These are phyloP conservation scores for Lacerta agilis DNA, from an alignment of 2,797 vertebrate species.

Conservation along the genomic window DNA sequence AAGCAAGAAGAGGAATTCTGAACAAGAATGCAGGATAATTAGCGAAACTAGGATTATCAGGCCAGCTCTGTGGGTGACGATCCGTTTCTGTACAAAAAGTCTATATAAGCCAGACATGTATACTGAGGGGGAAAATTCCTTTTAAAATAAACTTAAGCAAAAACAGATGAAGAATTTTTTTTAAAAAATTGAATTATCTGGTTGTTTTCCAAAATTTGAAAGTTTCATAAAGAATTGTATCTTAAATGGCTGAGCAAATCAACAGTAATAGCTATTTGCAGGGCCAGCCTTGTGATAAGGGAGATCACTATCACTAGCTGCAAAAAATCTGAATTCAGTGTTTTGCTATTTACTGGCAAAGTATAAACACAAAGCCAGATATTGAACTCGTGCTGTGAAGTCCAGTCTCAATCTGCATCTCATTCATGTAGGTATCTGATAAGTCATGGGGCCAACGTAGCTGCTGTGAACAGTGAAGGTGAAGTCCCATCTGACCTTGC, in stretches of 20 bases:
- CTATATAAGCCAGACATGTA: not conserved
- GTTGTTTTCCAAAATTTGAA: not conserved
- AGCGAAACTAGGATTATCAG: not conserved
- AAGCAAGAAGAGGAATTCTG: not conserved
- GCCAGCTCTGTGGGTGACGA: constrained; percentile 1
- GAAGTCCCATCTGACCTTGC: constrained; percentile 82
- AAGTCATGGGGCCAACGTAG: constrained; percentile 78
- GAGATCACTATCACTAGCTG: constrained; percentile 3
- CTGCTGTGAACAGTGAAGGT: constrained; percentile 80
- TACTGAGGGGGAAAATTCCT: not conserved
- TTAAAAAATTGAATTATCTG: not conserved
- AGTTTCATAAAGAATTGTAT: not conserved
- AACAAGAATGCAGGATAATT: not conserved
- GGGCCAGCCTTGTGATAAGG: not conserved
- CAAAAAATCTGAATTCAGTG: constrained; percentile 13
- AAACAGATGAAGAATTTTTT: not conserved
- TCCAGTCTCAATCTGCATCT: constrained; percentile 35
- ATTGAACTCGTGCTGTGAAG: not conserved
- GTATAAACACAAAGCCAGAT: not conserved
- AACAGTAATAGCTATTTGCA: not conserved
- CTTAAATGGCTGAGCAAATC: not conserved
- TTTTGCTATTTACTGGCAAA: not conserved
- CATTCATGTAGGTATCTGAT: constrained; percentile 74
- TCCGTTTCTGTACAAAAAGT: not conserved
- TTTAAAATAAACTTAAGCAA: too few relatives aligned